These are phyloP conservation scores for Origma solitaria DNA, from an alignment of 2,113 vertebrate genomes.

Conservation along the genomic window DNA sequence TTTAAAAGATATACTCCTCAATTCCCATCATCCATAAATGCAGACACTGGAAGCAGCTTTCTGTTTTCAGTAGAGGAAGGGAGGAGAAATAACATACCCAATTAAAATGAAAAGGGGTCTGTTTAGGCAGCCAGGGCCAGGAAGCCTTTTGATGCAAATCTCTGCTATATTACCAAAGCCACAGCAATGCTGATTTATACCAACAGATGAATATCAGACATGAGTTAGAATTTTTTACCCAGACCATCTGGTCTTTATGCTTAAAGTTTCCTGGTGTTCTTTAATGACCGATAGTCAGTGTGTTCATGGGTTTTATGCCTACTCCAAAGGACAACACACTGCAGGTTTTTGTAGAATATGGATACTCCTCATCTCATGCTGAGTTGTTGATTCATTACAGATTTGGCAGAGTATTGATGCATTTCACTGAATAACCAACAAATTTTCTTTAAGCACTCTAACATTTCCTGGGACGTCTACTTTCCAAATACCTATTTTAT, in stretches of 20 bases:
- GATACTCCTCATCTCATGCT: neutral
- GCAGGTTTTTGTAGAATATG: neutral
- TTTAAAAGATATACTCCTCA: neutral
- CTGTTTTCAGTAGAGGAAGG: neutral
- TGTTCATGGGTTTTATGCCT: neutral
- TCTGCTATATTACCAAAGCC: neutral
- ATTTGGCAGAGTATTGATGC: neutral
- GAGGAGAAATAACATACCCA: neutral
- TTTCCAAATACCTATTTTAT: neutral
- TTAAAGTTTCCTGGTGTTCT: neutral
- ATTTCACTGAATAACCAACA: neutral
- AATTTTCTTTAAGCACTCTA: neutral
- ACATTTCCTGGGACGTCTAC: neutral
- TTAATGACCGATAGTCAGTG: neutral
- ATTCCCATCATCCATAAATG: neutral
- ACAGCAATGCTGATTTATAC: neutral
- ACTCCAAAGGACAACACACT: neutral
- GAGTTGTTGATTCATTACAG: neutral
- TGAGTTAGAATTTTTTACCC: neutral
- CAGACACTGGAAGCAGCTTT: neutral
- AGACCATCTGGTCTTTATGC: neutral
- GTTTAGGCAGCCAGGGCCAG: neutral
- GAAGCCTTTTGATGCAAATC: neutral
- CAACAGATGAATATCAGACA: neutral
- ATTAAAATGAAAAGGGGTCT: neutral